Percentiles rank a stretch among this genome's conserved stretches.
phyloP scores from a whole-genome alignment of 2,797 vertebrate species.

The Falco naumanni region DNA sequence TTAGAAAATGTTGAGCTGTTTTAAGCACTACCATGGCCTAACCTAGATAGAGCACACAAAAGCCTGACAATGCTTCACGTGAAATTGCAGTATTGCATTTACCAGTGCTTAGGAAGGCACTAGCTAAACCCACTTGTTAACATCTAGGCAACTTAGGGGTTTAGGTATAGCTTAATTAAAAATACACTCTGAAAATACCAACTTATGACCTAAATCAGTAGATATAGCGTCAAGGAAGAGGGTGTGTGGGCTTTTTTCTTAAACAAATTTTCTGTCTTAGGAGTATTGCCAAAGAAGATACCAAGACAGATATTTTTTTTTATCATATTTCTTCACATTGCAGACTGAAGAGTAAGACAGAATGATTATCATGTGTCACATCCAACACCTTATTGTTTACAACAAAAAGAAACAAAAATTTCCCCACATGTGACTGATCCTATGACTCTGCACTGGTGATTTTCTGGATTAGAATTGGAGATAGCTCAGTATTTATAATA shows the following conservation, averaged over 20 bases:
- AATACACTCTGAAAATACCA: background rate
- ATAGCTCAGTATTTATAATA: background rate
- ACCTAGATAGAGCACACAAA: background rate
- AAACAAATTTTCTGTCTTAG: background rate
- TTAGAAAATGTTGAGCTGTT: background rate
- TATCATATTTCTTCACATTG: background rate
- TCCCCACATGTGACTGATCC: background rate
- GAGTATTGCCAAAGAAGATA: background rate
- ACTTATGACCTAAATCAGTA: background rate
- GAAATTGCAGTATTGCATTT: background rate
- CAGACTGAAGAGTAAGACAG: background rate
- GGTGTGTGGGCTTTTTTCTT: background rate
- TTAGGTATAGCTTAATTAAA: background rate
- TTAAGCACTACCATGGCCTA: background rate
- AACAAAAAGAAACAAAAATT: background rate
- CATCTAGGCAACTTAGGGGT: background rate
- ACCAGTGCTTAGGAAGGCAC: background rate
- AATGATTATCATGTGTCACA: background rate
- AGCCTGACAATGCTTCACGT: background rate
- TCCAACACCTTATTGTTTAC: background rate
- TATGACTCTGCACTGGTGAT: background rate
- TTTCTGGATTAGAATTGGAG: background rate
- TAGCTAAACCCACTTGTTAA: background rate
- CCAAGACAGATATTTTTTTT: background rate
- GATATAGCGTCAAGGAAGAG: background rate